A percentile compares a stretch with the other conserved stretches of the same genome.
phyloP scores from a whole-genome alignment of 35 echinoderm and acorn worm genomes.

The Apostichopus parvimensis region DNA sequence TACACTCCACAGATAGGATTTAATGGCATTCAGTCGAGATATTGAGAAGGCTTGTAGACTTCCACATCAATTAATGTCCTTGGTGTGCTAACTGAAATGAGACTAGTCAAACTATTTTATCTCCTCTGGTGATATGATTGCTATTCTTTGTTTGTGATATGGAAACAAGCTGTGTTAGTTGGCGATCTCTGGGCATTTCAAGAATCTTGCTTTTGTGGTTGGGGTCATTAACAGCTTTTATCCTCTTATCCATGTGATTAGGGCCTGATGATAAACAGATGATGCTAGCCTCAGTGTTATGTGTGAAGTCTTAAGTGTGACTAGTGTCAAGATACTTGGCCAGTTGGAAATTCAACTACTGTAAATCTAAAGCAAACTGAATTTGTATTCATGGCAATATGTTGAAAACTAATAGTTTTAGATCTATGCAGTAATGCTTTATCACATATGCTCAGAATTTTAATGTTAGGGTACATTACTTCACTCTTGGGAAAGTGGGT shows the following conservation, averaged over 20 bases:
- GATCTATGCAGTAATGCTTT: too few relatives aligned
- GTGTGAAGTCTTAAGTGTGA: too few relatives aligned
- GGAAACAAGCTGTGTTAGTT: background rate
- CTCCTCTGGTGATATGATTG: background rate
- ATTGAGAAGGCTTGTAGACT: constrained; percentile 26
- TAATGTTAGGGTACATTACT: too few relatives aligned
- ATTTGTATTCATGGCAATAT: too few relatives aligned
- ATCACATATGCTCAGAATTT: too few relatives aligned
- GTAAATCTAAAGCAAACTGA: too few relatives aligned
- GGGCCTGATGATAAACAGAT: background rate
- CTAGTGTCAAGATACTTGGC: too few relatives aligned
- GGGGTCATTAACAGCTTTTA: constrained; percentile 1
- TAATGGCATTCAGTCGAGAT: constrained; percentile 9
- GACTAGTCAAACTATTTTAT: background rate
- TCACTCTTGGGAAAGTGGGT: too few relatives aligned
- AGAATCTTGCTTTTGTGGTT: background rate
- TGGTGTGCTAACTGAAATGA: background rate
- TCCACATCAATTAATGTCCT: constrained; percentile 28
- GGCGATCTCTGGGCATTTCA: background rate
- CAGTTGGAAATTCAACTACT: too few relatives aligned
- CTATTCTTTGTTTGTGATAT: background rate
- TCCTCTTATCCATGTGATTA: background rate
- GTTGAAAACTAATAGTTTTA: too few relatives aligned
- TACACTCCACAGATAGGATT: too few relatives aligned
- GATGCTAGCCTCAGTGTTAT: background rate